Base-by-base conservation (phyloP, 1,140 invertebrate species). In the Pseudomyrmex gracilis region DNA sequence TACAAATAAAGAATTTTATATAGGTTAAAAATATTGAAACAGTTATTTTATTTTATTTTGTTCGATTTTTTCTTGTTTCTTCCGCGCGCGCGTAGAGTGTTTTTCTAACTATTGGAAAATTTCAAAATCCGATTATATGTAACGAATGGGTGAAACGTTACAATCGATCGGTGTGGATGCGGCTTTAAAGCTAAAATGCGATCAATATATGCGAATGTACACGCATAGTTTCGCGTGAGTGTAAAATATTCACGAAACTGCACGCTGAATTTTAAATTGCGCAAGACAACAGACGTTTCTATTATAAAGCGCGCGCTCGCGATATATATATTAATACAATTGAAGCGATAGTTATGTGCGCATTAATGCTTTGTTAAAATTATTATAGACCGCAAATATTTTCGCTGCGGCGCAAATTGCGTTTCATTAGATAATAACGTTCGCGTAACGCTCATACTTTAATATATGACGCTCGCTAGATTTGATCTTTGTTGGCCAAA, bases 231-330 rank as follows among this genome's bases (percentile, higher is more conserved):
- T 58, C 67, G 63, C 64, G 34, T 45, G 34, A n/a, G 66, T 34
- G 34, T 80, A 58, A 80, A 80, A 71, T 55, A 66, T 60, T 49
- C n/a, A 34, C 34, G 66, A 80, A 58, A 80, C 45, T 58, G 20
- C 66, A 45, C 17, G 53, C 45, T n/a, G 43, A 60, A 58, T 22
- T 7, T 4, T 58, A 34, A 80, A 80, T 80, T 70, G 70, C 58
- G 20, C n/a, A 53, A 70, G 12, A 71, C 53, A 60, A 47, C n/a
- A 70, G 15, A 58, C 45, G 71, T 80, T 70, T 55, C 43, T 57
- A 67, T 58, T 22, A 34, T 34, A 70, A 70, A 58, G 20, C 64
- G n/a, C 20, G 8, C 58, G 45, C n/a, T 12, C 49, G n/a, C 70
- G 12, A 34, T 34, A 34, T 34, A 34, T 34, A 57, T 57, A 63